Evolutionary conservation across 2,797 vertebrate genomes (phyloP), one percentile per base, ranked within the genome.

Genomic region (Darevskia mixta): DNA sequence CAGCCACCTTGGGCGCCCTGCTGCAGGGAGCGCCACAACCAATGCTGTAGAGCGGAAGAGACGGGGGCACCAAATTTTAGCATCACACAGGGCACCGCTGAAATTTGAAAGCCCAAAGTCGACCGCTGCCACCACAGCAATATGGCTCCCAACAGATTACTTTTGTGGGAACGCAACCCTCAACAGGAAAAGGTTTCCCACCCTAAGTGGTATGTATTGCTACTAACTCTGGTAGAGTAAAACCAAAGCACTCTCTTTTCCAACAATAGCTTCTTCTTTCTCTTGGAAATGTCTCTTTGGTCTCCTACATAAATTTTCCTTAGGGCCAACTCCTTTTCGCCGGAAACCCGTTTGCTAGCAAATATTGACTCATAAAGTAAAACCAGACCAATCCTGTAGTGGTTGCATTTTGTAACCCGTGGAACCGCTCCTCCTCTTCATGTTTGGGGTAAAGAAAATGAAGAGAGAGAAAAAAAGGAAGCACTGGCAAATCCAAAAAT

Each of bases 231-330:
- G 64, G 15, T 87, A 85, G 91, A 95, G 86, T 89, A 91, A 92
- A 94, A 92, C 71, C 89, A 92, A 66, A 69, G 3, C 86, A 85
- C 66, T 41, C 90, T 95, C 86, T 94, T 91, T 94, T 94, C 93
- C 29, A 69, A 11, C 9, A 0, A 11, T 20, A 61, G 58, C 58
- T 61, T 61, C 58, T 61, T 61, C 45, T 17, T 17, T 73, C 32
- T 73, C 3, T 25, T 32, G 43, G 76, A 29, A 78, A 45, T 35
- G 94, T 92, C 86, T 91, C 90, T 87, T 90, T 90, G 75, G 88
- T 86, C 81, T 92, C 91, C 94, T 94, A 92, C 85, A 94, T 94
- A 92, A 92, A 91, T 88, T 95, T 92, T 92, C 94, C 86, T 94
- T 95, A 93, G 69, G 90, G 91, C 91, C 85, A 89, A 94, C 94